phyloP scores from a whole-genome alignment of 2,113 vertebrate genomes.

The Varanus salvator region DNA sequence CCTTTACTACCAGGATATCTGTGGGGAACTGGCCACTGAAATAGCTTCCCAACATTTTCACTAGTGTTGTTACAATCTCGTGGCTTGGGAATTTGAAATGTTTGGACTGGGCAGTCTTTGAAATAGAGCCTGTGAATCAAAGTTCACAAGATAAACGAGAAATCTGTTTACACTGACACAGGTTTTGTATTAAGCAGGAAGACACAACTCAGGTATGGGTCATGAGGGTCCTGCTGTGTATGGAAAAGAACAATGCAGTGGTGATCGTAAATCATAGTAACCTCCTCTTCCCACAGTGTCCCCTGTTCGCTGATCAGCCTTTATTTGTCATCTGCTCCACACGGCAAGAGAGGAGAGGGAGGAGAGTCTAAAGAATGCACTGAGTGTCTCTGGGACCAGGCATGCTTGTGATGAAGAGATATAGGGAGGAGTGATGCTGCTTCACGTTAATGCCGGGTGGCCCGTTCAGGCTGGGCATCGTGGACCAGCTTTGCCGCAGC shows the following conservation, averaged over 20 bases:
- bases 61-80: background rate
- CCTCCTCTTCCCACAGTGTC: background rate
- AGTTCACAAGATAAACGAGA: background rate
- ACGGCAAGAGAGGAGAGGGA: background rate
- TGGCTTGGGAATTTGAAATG: background rate
- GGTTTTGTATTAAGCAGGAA: background rate
- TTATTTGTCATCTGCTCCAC: background rate
- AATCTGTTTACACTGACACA: background rate
- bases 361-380: background rate
- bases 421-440: background rate
- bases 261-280: no score
- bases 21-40: background rate
- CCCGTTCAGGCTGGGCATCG: background rate
- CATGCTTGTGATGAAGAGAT: background rate
- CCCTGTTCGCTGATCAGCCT: background rate
- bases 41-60: background rate
- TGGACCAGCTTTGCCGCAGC: background rate
- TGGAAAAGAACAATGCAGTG: background rate
- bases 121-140: slow-evolving; percentile 2
- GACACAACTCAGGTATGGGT: background rate
- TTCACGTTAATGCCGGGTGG: background rate
- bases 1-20: background rate
- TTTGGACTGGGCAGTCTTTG: background rate
- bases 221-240: background rate
- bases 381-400: background rate